A percentile compares a stretch with the other conserved stretches of the same genome.
Evolutionary conservation across 2,888 invertebrate genomes (phyloP).

Genomic region (Teleiodes luculella): DNA sequence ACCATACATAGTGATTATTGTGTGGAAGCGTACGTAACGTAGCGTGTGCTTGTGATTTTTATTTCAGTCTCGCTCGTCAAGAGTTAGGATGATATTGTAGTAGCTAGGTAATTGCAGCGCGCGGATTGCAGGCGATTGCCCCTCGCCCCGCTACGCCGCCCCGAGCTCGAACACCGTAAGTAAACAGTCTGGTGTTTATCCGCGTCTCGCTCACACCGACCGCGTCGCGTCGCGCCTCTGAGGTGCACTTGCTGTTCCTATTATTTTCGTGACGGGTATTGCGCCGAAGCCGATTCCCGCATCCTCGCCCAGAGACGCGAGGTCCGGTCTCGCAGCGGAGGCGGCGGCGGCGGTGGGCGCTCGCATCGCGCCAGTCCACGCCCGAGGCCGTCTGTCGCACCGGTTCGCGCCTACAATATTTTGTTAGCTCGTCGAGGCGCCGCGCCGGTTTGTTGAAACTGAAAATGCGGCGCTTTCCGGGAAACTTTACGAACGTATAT

Average conservation of each 20-base stretch:
- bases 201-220: constrained; percentile 78
- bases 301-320: constrained; percentile 77
- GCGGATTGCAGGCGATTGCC: constrained; percentile 74
- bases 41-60: constrained; percentile 15
- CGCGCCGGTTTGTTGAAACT: constrained; percentile 53
- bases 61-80: constrained; percentile 36
- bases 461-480: constrained; percentile 64
- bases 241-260: constrained; percentile 79
- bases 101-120: constrained; percentile 64
- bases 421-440: constrained; percentile 41
- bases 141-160: constrained; percentile 59
- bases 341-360: constrained; percentile 71
- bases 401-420: constrained; percentile 65
- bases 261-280: constrained; percentile 79
- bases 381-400: constrained; percentile 73
- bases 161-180: constrained; percentile 76
- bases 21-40: no score
- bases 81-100: constrained; percentile 63
- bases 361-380: constrained; percentile 74
- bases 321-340: constrained; percentile 75
- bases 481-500: constrained; percentile 41
- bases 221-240: constrained; percentile 76
- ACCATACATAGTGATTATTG: no score
- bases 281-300: constrained; percentile 79
- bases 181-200: constrained; percentile 79